Base-by-base conservation (phyloP, 2,888 invertebrate species). In the Harpalus rubripes region DNA sequence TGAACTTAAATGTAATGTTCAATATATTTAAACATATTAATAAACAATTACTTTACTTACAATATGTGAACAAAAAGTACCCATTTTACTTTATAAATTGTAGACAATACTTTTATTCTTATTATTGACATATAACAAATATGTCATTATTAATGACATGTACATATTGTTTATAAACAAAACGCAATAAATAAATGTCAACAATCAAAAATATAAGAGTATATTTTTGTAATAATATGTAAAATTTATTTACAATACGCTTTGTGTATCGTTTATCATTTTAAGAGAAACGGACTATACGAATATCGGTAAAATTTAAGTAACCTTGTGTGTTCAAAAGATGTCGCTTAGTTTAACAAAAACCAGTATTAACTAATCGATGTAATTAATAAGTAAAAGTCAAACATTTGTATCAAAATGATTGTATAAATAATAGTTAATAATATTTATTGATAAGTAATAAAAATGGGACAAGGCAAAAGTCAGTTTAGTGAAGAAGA, bases 401-500 rank as follows among this genome's bases (percentile, higher is more conserved):
- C 7, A 52, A 52, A 52, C 12, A 12, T 52, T 52, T 52, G 12
- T 52, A 52, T 4, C 7, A 52, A 52, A 52, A 74, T 68, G 39
- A 32, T 68, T 7, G 39, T 68, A n/a, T 68, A 68, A 59, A 16
- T 59, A 52, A 52, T 52, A 52, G 44, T 52, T 52, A 52, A 6
- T 32, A 32, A 32, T 5, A 32, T 32, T 5, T 32, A 32, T 32
- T 32, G 32, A 32, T 32, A 32, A 32, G 32, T 32, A 32, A 32
- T 39, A n/a, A 74, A 3, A 89, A 97, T 97, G 96, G 97, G 96
- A 26, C 96, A 96, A 89, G 94, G 95, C 41, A 95, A 94, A 90
- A 96, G 96, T 91, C 96, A 96, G 89, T 97, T 98, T 90, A 95
- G 95, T 1, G 96, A 96, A 88, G 96, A 97, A 90, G 97, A 98